Conservation (phyloP, 1,140 invertebrate species). For the Cyclina sinensis region DNA sequence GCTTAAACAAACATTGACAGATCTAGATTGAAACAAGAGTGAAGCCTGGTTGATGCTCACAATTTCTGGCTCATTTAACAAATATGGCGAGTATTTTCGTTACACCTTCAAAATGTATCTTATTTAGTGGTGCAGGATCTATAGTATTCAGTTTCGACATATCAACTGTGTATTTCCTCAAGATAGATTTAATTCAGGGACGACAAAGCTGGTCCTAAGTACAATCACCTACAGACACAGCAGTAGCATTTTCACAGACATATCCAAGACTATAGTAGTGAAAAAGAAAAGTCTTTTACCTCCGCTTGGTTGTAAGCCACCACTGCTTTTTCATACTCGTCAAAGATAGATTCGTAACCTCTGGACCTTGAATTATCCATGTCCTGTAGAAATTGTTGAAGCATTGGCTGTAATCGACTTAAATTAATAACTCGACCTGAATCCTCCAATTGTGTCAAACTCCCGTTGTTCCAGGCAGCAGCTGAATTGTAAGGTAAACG, state of each 20-base stretch:
- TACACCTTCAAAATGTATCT: too few relatives aligned
- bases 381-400: constrained; percentile 40
- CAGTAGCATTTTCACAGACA: too few relatives aligned
- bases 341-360: constrained; percentile 39
- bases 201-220: too few relatives aligned
- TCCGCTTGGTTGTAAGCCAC: constrained; percentile 44
- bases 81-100: too few relatives aligned
- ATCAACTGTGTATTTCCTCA: too few relatives aligned
- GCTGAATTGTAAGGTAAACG: background rate
- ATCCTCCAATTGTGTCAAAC: background rate
- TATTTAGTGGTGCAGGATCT: too few relatives aligned
- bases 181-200: too few relatives aligned
- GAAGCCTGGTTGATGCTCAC: too few relatives aligned
- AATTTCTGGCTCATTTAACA: too few relatives aligned
- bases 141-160: too few relatives aligned
- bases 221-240: too few relatives aligned
- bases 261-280: too few relatives aligned
- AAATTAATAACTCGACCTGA: constrained; percentile 28
- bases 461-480: constrained; percentile 47
- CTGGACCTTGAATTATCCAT: background rate
- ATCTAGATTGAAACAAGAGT: background rate
- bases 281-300: background rate
- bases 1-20: background rate
- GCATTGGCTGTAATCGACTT: constrained; percentile 5
- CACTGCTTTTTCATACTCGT: constrained; percentile 33